These are phyloP conservation scores for Callaeas wilsoni DNA, from an alignment of 2,113 vertebrate species.

Conservation along the genomic window DNA sequence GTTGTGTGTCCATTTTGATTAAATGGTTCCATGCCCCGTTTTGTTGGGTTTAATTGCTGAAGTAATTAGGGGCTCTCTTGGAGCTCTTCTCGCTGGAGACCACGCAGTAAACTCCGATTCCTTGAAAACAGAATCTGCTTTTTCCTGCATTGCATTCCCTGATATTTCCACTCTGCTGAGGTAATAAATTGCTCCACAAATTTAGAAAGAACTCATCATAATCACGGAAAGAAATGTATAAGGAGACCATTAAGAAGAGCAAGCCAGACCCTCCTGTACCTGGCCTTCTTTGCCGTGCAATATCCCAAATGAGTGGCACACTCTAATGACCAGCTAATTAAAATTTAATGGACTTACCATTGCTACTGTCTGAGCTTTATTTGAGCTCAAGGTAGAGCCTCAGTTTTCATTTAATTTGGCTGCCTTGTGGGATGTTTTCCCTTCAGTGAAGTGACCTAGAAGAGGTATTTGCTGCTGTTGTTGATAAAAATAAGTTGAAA, in stretches of 20 bases:
- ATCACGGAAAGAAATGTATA: background rate
- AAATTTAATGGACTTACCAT: conserved; percentile 11
- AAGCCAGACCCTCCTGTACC: background rate
- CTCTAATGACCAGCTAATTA: conserved; percentile 6
- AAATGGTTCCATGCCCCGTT: conserved; percentile 49
- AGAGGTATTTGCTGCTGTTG: background rate
- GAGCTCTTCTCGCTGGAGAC: background rate
- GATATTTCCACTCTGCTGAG: background rate
- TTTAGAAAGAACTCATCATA: conserved; percentile 1
- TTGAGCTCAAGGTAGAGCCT: background rate
- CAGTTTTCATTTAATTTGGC: background rate
- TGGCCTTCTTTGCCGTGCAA: background rate
- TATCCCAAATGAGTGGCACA: background rate
- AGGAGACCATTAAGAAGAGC: conserved; percentile 28
- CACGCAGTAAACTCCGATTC: background rate
- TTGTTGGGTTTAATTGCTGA: conserved; percentile 13
- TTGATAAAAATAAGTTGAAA: background rate
- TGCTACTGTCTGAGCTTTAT: background rate
- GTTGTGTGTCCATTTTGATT: conserved; percentile 57
- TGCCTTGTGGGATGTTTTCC: background rate
- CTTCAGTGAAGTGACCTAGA: background rate
- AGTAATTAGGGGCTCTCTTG: background rate
- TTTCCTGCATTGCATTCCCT: background rate
- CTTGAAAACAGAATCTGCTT: background rate
- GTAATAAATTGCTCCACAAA: conserved; percentile 37